Conservation (phyloP, 2,888 invertebrate species). For the Micropterix aruncella region DNA sequence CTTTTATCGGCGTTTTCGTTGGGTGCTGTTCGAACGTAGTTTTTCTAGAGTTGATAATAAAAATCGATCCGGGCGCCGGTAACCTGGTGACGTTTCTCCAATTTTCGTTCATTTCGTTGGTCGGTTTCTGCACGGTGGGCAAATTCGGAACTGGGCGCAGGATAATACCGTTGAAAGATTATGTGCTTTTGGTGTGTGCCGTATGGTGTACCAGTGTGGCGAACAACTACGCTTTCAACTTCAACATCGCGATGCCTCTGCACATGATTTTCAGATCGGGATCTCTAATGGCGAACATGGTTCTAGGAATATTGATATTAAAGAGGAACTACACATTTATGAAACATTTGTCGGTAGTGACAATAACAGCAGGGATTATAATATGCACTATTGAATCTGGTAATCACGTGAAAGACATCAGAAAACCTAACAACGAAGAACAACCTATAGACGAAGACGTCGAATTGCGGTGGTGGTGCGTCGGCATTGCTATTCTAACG, state of each 20-base stretch:
- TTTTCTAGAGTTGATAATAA: conserved; percentile 44
- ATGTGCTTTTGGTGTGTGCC: conserved; percentile 48
- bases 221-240: conserved; percentile 66
- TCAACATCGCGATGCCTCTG: conserved; percentile 69
- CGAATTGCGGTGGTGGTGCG: conserved; percentile 1
- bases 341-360: conserved; percentile 62
- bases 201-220: conserved; percentile 60
- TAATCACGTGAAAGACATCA: conserved; percentile 7
- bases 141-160: conserved; percentile 52
- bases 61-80: conserved; percentile 51
- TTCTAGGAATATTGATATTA: conserved; percentile 56
- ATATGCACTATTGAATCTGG: conserved; percentile 56
- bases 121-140: conserved; percentile 52
- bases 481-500: conserved; percentile 50
- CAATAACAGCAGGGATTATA: conserved; percentile 61
- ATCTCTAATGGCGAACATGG: conserved; percentile 66
- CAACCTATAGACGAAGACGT: conserved; percentile 10
- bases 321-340: conserved; percentile 48
- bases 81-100: conserved; percentile 66
- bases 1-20: conserved; percentile 28
- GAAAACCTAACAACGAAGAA: conserved; percentile 6
- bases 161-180: conserved; percentile 41
- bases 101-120: conserved; percentile 58
- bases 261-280: conserved; percentile 82
- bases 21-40: conserved; percentile 50